Base-by-base conservation (phyloP, 1,140 invertebrate species). In the Eciton burchellii region DNA sequence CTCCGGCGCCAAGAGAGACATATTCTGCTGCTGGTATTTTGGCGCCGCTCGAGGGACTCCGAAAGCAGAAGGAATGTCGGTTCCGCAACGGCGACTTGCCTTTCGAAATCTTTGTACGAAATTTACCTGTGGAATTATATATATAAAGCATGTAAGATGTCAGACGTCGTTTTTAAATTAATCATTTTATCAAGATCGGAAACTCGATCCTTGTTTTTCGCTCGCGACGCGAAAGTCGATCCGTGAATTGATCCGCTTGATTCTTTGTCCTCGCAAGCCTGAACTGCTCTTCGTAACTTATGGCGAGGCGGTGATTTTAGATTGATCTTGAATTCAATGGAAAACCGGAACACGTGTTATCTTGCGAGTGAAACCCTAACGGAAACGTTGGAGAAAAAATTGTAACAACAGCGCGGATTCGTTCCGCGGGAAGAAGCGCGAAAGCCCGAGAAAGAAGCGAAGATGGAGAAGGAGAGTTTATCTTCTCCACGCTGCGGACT, bases 1-100 rank as follows among this genome's bases (percentile, higher is more conserved):
- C 24, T 47, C 45, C 60, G 73, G 68, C 77, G 56, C 71, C 35
- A 79, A 79, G 56, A 79, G 56, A 63, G 60, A 65, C 83, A 82
- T 56, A 24, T 66, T 26, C 52, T 81, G 41, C n/a, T 83, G 49
- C 24, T 83, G 65, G 52, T 52, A 70, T 43, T 85, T 87, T 83
- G 81, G 84, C 84, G 85, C 85, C 84, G 76, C 65, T 82, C 63
- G 63, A 8, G 21, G 60, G 35, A 11, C 19, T 29, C 63, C 45
- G 49, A 74, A 43, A 26, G 14, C 9, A 41, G 62, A 81, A 49
- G 26, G 9, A 16, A 59, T 16, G 62, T 47, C 47, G 59, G 6
- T 12, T 29, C 54, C 62, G 6, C 11, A 21, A 63, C 26, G 45
- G 19, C 68, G 49, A 79, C 45, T 57, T 35, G 35, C 2, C 35